Evolutionary conservation across 2,113 vertebrate species (phyloP).

Genomic region (Odontophorus gujanensis): DNA sequence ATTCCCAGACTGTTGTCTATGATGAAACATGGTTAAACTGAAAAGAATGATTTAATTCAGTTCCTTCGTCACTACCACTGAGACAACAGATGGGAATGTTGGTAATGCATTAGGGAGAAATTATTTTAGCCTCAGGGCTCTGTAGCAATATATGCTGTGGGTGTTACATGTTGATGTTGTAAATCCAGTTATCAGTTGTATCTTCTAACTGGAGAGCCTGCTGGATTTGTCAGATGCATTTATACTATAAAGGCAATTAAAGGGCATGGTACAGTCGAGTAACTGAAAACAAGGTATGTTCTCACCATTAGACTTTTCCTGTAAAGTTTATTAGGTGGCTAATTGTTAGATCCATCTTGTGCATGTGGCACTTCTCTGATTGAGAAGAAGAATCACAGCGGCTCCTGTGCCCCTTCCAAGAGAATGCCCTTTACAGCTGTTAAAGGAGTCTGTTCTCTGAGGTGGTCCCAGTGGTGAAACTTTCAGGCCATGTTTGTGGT

Average conservation of each 20-base stretch:
- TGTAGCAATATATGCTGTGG: not conserved
- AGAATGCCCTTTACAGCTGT: not conserved
- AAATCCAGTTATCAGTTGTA: not conserved
- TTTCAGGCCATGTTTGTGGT: rapidly evolving
- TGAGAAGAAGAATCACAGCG: not conserved
- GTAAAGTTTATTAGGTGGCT: not conserved
- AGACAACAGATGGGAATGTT: conserved; percentile 59
- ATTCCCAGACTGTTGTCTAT: conserved; percentile 61
- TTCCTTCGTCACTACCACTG: conserved; percentile 76
- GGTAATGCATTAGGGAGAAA: conserved; percentile 15
- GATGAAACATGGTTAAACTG: conserved; percentile 66
- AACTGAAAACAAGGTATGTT: not conserved
- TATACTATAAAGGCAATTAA: not conserved
- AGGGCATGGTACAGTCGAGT: not conserved
- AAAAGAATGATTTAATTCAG: conserved; percentile 67
- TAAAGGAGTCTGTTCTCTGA: not conserved
- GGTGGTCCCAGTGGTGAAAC: not conserved
- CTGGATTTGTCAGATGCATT: not conserved
- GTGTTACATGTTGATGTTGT: not conserved
- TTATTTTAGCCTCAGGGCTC: conserved; percentile 24
- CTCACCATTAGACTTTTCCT: not conserved
- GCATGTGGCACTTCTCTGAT: not conserved
- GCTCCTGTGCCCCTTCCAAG: not conserved
- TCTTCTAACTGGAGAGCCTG: not conserved
- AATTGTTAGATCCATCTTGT: not conserved